A percentile compares a stretch with the other conserved stretches of the same genome.
Conservation (phyloP, 2,113 vertebrate genomes). For the Pholis gunnellus region DNA sequence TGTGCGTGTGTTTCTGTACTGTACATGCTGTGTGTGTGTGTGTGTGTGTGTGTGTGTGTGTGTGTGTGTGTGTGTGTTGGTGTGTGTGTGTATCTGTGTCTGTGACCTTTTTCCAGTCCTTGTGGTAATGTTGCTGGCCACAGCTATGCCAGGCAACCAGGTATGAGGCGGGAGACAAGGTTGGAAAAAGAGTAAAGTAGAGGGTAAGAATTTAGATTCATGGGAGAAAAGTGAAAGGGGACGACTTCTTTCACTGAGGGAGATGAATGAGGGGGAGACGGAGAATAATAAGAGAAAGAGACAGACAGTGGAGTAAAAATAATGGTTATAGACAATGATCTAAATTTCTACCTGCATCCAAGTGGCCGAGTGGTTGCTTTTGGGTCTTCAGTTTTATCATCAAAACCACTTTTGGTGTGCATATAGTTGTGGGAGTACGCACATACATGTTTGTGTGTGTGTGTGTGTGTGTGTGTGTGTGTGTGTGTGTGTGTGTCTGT, state of each 20-base stretch:
- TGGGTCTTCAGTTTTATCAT: conserved; percentile 38
- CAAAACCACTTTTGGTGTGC: conserved; percentile 45
- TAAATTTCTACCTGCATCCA: conserved; percentile 42
- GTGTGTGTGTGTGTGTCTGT: conserved; percentile 43
- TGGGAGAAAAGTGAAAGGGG: conserved; percentile 4
- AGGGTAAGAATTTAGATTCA: conserved; percentile 10
- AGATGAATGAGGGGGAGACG: conserved; percentile 15
- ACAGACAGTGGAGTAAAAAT: conserved; percentile 22
- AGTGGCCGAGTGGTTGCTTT: conserved; percentile 10
- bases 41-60: conserved; percentile 9
- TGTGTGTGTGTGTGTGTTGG: conserved; percentile 1
- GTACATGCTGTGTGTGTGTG: conserved; percentile 1
- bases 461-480: conserved; percentile 38
- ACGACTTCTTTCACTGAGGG: background rate
- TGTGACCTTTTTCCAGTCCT: conserved; percentile 15
- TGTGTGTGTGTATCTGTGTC: conserved; percentile 17
- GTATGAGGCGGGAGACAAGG: conserved; percentile 32
- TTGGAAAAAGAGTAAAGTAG: conserved; percentile 13
- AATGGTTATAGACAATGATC: conserved; percentile 15
- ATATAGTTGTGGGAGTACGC: conserved; percentile 9
- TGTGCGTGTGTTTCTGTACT: background rate
- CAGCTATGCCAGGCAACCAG: conserved; percentile 53
- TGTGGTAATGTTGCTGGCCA: conserved; percentile 46
- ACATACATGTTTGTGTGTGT: conserved; percentile 21
- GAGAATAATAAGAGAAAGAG: background rate